These are phyloP conservation scores for Bruchidius siliquastri DNA, from an alignment of 2,888 invertebrate genomes.

Conservation along the genomic window DNA sequence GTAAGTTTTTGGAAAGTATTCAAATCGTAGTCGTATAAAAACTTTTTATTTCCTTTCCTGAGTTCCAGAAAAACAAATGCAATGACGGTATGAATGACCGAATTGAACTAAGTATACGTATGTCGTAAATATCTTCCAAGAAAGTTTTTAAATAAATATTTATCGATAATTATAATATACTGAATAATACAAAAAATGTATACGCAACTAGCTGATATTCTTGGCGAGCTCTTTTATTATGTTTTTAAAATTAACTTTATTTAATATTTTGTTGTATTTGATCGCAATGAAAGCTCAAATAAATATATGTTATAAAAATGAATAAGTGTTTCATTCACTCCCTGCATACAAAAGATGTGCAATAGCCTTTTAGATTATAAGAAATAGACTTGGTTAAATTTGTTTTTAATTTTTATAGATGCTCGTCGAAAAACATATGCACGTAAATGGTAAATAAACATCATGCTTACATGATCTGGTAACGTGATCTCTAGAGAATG, in stretches of 20 bases:
- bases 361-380: no score
- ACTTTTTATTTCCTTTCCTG: slow-evolving; percentile 4
- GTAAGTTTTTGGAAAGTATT: slow-evolving; percentile 31
- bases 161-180: slow-evolving; percentile 53
- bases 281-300: slow-evolving; percentile 83
- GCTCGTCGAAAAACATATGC: no score
- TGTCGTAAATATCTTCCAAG: slow-evolving; percentile 59
- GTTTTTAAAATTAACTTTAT: slow-evolving; percentile 69
- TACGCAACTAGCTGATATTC: slow-evolving; percentile 63
- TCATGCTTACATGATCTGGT: no score
- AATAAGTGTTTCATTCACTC: slow-evolving; percentile 8
- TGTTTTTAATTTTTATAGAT: no score
- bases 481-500: no score
- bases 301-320: slow-evolving; percentile 75
- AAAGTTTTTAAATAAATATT: slow-evolving; percentile 49
- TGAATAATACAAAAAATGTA: slow-evolving; percentile 65
- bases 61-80: slow-evolving; percentile 17
- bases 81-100: slow-evolving; percentile 41
- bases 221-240: slow-evolving; percentile 61
- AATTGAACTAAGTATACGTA: slow-evolving; percentile 74
- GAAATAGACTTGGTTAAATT: no score
- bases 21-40: slow-evolving; percentile 24
- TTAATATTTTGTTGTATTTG: slow-evolving; percentile 81
- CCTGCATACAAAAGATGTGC: no score
- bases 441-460: no score